A percentile compares a stretch with the other conserved stretches of the same genome.
phyloP scores from a whole-genome alignment of 1,140 invertebrate genomes.

The Drosophila sulfurigaster region DNA sequence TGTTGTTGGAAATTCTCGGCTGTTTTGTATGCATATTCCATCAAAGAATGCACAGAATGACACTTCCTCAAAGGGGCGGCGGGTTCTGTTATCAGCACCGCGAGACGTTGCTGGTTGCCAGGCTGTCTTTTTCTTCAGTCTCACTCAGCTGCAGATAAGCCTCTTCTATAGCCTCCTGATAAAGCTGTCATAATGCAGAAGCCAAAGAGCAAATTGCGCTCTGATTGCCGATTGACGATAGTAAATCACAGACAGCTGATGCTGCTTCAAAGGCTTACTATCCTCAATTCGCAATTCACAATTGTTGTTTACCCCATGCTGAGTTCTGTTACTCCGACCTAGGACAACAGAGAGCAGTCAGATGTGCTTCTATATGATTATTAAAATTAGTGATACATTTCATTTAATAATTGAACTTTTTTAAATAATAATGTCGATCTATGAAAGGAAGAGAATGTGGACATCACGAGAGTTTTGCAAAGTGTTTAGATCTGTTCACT shows the following conservation, averaged over 20 bases:
- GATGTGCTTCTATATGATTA: too few species aligned
- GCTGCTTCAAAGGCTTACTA: background rate
- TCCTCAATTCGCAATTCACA: constrained; percentile 10
- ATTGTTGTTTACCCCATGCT: background rate
- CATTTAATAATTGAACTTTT: too few species aligned
- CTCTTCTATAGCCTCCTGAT: constrained; percentile 17
- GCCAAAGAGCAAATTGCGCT: constrained; percentile 73
- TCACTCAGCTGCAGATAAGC: constrained; percentile 51
- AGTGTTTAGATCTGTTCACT: too few species aligned
- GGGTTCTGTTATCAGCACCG: constrained; percentile 58
- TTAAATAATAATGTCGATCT: too few species aligned
- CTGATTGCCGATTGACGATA: constrained; percentile 63
- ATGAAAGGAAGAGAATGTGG: too few species aligned
- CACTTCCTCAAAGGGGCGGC: constrained; percentile 70
- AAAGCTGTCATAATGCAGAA: constrained; percentile 39
- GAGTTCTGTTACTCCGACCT: background rate
- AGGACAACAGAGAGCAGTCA: background rate
- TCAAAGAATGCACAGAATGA: constrained; percentile 70
- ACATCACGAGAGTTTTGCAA: too few species aligned
- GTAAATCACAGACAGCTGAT: constrained; percentile 2
- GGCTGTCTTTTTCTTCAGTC: constrained; percentile 17
- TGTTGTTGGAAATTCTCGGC: constrained; percentile 8
- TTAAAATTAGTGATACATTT: too few species aligned
- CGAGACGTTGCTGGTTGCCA: constrained; percentile 39
- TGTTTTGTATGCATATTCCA: constrained; percentile 65